Percentiles rank a stretch among this genome's conserved stretches.
Evolutionary conservation across 2,113 vertebrate species (phyloP).

Genomic region (Clarias macrocephalus): DNA sequence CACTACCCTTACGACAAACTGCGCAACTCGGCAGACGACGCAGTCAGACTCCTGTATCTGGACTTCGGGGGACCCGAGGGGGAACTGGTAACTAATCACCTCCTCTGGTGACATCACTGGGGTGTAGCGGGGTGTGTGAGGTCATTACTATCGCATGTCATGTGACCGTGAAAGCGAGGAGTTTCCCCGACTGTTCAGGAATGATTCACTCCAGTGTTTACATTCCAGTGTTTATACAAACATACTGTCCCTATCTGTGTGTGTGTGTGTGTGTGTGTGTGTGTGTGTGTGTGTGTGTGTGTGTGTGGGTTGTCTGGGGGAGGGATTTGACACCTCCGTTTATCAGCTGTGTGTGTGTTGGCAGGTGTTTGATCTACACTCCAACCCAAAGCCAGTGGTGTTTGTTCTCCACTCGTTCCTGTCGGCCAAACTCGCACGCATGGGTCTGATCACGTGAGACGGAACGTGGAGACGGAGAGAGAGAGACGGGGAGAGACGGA

Average conservation of each 20-base stretch:
- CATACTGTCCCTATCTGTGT: no score
- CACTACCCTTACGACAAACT: constrained; percentile 93
- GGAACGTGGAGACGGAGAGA: background rate
- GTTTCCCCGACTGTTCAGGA: background rate
- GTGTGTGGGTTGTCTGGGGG: no score
- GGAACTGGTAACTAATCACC: constrained; percentile 80
- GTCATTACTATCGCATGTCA: background rate
- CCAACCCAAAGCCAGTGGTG: constrained; percentile 92
- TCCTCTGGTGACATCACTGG: background rate
- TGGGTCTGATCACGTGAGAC: constrained; percentile 88
- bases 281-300: no score
- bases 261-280: background rate
- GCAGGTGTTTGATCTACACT: constrained; percentile 91
- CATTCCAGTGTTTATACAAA: no score
- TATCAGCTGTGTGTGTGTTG: background rate
- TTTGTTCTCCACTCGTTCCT: constrained; percentile 96
- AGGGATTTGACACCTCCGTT: no score
- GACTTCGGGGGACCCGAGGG: constrained; percentile 96
- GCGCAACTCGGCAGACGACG: constrained; percentile 90
- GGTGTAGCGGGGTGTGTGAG: background rate
- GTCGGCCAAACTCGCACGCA: constrained; percentile 93
- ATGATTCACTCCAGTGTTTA: background rate
- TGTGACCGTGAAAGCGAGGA: background rate
- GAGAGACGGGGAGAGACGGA: background rate
- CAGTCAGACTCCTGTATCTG: constrained; percentile 88